Evolutionary conservation across 1,140 invertebrate species (phyloP).

Genomic region (Trissolcus basalis): DNA sequence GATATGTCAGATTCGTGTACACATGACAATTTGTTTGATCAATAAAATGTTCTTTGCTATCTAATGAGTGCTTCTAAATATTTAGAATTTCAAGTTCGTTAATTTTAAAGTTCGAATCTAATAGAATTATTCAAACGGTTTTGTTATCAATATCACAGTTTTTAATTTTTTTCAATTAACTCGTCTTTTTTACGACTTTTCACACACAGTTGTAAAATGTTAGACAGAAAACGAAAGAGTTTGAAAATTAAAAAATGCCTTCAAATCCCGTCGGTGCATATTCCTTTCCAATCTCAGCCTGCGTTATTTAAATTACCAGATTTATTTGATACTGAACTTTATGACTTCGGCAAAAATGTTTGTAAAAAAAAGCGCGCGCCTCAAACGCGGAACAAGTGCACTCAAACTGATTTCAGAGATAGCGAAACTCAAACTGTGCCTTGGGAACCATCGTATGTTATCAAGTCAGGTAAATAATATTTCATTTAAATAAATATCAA

Average conservation of each 20-base stretch:
- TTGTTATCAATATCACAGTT: too few relatives aligned
- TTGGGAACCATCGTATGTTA: slow-evolving; percentile 80
- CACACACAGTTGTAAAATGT: background rate
- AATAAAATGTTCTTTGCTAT: slow-evolving; percentile 1
- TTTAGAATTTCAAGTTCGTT: background rate
- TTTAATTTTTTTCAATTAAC: background rate
- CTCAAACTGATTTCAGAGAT: slow-evolving; percentile 85
- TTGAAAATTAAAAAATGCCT: background rate
- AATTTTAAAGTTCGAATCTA: background rate
- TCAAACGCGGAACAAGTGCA: slow-evolving; percentile 69
- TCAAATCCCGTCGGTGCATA: background rate
- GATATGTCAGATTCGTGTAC: too few relatives aligned
- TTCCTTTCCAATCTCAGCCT: background rate
- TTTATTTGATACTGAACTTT: slow-evolving; percentile 1
- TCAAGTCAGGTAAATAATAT: slow-evolving; percentile 56
- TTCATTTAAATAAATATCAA: too few relatives aligned
- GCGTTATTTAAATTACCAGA: background rate
- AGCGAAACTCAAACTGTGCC: slow-evolving; percentile 86
- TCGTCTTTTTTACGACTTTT: too few relatives aligned
- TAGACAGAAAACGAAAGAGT: background rate
- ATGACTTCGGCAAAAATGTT: background rate
- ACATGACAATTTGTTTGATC: slow-evolving; percentile 17
- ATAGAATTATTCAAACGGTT: too few relatives aligned
- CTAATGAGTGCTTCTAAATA: background rate
- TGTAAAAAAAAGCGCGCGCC: slow-evolving; percentile 4